Percentiles rank a stretch among this genome's conserved stretches.
Conservation (phyloP, 2,113 vertebrate genomes). For the Abramis brama region DNA sequence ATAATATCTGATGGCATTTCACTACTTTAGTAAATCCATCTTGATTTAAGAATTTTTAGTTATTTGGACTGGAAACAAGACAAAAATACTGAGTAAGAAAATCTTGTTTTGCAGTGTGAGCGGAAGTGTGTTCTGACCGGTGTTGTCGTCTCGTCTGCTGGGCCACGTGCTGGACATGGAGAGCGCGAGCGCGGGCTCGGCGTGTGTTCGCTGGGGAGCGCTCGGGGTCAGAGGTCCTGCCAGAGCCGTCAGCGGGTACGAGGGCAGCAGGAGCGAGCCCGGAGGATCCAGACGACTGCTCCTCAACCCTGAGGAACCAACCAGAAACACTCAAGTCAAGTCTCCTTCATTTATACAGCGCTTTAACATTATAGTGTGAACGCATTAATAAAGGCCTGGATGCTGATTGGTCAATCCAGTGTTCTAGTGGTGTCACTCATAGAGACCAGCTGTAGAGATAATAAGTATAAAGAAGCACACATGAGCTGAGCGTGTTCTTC, state of each 20-base stretch:
- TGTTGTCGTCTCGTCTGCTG: slow-evolving; percentile 77
- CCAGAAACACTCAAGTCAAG: background rate
- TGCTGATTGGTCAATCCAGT: no score
- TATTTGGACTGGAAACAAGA: no score
- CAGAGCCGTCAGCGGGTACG: slow-evolving; percentile 79
- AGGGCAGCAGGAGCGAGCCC: slow-evolving; percentile 83
- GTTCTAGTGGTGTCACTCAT: no score
- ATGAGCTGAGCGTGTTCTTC: no score
- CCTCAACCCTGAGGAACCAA: slow-evolving; percentile 67
- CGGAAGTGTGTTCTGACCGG: slow-evolving; percentile 60
- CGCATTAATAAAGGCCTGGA: background rate
- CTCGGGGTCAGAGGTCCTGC: slow-evolving; percentile 77
- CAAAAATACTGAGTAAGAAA: no score
- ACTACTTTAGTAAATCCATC: no score
- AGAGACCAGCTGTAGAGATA: no score
- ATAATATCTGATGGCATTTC: no score
- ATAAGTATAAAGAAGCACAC: no score
- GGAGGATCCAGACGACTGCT: slow-evolving; percentile 73
- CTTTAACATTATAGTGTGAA: background rate
- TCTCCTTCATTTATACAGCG: no score
- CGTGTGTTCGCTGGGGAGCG: slow-evolving; percentile 70
- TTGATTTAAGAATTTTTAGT: no score
- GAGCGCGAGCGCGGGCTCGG: slow-evolving; percentile 73
- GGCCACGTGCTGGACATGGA: slow-evolving; percentile 91
- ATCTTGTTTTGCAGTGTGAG: no score